Percentiles rank a stretch among this genome's conserved stretches.
Conservation (phyloP, 2,888 invertebrate genomes). For the Drosophila siamana region DNA sequence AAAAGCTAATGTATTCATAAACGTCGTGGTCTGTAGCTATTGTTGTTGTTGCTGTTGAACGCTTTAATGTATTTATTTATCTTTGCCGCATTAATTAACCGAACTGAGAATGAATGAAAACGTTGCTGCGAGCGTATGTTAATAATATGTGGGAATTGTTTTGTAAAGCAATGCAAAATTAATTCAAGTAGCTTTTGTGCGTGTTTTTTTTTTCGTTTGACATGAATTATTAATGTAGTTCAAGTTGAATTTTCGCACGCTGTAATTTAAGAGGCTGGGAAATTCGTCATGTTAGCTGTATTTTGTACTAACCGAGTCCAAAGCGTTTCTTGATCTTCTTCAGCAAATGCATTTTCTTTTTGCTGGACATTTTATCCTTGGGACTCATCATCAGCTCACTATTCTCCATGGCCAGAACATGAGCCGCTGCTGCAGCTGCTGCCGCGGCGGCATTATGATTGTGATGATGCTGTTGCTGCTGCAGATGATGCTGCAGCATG, state of each 20-base stretch:
- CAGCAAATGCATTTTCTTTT: conserved; percentile 93
- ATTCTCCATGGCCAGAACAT: conserved; percentile 80
- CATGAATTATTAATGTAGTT: conserved; percentile 64
- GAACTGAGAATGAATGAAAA: conserved; percentile 44
- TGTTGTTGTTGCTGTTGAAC: conserved; percentile 31
- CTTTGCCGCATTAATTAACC: conserved; percentile 73
- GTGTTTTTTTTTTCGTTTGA: conserved; percentile 3
- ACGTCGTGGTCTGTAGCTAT: conserved; percentile 40
- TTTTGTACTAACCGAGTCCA: conserved; percentile 91
- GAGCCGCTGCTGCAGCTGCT: conserved; percentile 68
- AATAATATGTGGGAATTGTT: conserved; percentile 74
- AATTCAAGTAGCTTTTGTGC: conserved; percentile 37
- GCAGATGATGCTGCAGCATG: conserved; percentile 46
- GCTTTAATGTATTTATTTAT: conserved; percentile 66
- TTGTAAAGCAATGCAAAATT: conserved; percentile 43
- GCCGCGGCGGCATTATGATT: conserved; percentile 45
- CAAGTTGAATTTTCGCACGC: conserved; percentile 61
- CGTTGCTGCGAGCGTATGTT: conserved; percentile 45
- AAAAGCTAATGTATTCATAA: conserved; percentile 71
- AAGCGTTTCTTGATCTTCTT: conserved; percentile 96
- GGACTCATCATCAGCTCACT: conserved; percentile 72
- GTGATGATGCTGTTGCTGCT: conserved; percentile 51
- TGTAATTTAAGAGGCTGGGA: conserved; percentile 31
- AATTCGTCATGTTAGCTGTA: background rate
- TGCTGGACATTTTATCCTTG: conserved; percentile 83